Percentiles rank a stretch among this genome's conserved stretches.
Evolutionary conservation across 2,113 vertebrate genomes (phyloP).

Genomic region (Melanocharis versteri): DNA sequence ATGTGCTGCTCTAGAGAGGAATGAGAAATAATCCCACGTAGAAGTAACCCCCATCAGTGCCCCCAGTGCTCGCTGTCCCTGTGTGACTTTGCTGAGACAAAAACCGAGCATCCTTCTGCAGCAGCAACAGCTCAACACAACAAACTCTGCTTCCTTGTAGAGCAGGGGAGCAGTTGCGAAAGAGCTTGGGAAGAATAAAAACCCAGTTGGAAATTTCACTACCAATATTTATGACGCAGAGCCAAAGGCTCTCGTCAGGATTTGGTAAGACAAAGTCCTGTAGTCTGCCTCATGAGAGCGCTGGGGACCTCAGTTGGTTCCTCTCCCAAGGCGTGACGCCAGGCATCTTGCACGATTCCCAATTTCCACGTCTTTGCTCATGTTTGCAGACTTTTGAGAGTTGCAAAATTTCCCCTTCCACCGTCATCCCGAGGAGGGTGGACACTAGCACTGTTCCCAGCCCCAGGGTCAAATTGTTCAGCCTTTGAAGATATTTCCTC

Average conservation of each 20-base stretch:
- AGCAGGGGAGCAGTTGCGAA: not conserved
- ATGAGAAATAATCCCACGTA: not conserved
- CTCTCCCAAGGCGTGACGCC: not conserved
- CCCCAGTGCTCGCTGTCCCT: fast-evolving
- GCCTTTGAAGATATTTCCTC: constrained; percentile 57
- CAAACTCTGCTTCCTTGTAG: not conserved
- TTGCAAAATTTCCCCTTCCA: constrained; percentile 11
- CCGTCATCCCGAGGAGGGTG: not conserved
- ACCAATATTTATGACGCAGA: not conserved
- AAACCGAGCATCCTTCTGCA: not conserved
- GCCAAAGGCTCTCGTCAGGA: not conserved
- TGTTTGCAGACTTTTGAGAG: constrained; percentile 13
- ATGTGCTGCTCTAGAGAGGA: not conserved
- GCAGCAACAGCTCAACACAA: not conserved
- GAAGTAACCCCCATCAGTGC: not conserved
- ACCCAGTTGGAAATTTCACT: not conserved
- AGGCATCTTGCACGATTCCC: not conserved
- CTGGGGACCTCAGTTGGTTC: not conserved
- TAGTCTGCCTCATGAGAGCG: fast-evolving
- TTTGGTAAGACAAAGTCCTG: not conserved
- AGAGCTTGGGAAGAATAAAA: not conserved
- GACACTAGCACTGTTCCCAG: constrained; percentile 39
- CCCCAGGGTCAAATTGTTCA: constrained; percentile 52
- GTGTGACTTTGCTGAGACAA: fast-evolving
- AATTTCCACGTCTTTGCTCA: not conserved